Conservation (phyloP, 2,888 invertebrate genomes). For the Urechis unicinctus region DNA sequence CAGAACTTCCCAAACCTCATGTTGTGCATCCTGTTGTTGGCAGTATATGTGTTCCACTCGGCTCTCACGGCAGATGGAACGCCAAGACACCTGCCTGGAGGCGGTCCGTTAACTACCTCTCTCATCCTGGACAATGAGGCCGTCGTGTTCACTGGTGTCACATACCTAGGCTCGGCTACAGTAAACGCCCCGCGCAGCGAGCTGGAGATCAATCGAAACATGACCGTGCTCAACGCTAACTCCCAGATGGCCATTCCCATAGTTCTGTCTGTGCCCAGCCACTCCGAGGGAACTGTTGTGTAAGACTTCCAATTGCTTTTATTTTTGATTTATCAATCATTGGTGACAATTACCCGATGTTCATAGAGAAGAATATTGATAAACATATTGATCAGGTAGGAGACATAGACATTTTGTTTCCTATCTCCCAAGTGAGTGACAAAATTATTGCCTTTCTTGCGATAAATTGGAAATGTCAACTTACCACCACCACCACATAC, state of each 20-base stretch:
- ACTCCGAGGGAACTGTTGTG: constrained; percentile 89
- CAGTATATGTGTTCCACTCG: background rate
- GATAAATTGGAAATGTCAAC: no score
- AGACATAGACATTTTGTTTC: no score
- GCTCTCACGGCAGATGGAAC: background rate
- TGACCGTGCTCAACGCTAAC: constrained; percentile 80
- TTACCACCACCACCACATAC: no score
- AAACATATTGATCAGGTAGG: no score
- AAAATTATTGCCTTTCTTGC: no score
- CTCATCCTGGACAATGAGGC: constrained; percentile 1
- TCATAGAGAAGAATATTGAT: no score
- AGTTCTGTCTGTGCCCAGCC: constrained; percentile 84
- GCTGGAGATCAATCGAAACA: constrained; percentile 84
- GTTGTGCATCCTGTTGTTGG: background rate
- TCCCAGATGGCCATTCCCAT: constrained; percentile 77
- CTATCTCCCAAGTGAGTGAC: no score
- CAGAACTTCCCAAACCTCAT: no score
- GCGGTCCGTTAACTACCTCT: background rate
- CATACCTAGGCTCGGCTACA: constrained; percentile 84
- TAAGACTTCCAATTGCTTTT: constrained; percentile 50
- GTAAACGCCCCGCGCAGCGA: constrained; percentile 90
- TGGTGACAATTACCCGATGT: no score
- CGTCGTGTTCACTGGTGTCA: constrained; percentile 60
- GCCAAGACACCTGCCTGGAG: background rate
- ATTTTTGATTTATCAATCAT: background rate